These are phyloP conservation scores for Pristionchus maxplancki DNA, from an alignment of 2,888 invertebrate species.

Conservation along the genomic window DNA sequence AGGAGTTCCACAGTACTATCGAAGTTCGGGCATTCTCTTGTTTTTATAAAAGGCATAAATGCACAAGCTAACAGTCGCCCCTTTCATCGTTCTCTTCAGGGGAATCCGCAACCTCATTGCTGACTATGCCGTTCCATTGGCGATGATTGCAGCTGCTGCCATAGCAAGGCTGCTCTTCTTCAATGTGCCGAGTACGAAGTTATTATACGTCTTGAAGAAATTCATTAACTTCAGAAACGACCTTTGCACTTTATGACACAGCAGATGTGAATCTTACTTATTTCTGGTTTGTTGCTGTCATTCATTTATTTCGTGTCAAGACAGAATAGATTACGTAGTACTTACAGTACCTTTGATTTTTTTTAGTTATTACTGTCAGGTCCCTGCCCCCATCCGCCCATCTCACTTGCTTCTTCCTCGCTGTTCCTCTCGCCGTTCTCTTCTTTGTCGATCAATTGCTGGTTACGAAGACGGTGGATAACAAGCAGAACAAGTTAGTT, in stretches of 20 bases:
- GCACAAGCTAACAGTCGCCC: too few relatives aligned
- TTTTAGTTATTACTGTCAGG: not conserved
- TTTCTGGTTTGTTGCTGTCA: conserved; percentile 69
- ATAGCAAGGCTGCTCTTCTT: conserved; percentile 58
- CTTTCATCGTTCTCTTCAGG: too few relatives aligned
- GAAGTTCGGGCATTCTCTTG: not conserved
- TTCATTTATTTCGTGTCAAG: not conserved
- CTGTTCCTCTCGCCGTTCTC: conserved; percentile 81
- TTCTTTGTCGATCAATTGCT: conserved; percentile 83
- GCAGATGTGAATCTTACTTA: conserved; percentile 73
- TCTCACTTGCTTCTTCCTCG: conserved; percentile 80
- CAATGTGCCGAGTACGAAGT: conserved; percentile 57
- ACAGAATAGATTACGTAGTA: too few relatives aligned
- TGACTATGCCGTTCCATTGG: conserved; percentile 63
- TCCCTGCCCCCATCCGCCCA: conserved; percentile 15
- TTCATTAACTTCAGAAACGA: conserved; percentile 57
- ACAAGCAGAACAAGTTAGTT: conserved; percentile 81
- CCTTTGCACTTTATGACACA: conserved; percentile 57
- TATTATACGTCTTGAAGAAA: not conserved
- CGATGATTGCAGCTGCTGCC: conserved; percentile 57
- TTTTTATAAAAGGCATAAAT: too few relatives aligned
- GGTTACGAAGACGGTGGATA: conserved; percentile 82
- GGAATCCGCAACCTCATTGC: conserved; percentile 58
- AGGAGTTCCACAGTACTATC: not conserved
- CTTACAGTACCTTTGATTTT: not conserved